Percentiles rank a stretch among this genome's conserved stretches.
Conservation (phyloP, 2,888 invertebrate species). For the Craniophora ligustri region DNA sequence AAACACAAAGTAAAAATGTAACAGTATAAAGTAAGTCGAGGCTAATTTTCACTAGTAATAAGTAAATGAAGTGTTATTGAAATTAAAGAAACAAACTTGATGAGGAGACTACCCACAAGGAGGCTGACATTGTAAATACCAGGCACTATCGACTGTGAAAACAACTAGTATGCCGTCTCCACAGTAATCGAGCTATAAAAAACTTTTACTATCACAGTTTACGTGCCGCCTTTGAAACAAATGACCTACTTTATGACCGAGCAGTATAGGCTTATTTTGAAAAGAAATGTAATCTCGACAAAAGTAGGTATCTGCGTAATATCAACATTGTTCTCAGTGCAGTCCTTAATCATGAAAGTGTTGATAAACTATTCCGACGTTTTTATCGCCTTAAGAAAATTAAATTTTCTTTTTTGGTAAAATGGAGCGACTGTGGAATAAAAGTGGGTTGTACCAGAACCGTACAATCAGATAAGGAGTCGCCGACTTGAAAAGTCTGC, state of each 20-base stretch:
- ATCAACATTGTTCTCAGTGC: slow-evolving; percentile 35
- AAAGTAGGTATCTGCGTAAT: slow-evolving; percentile 39
- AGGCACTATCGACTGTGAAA: slow-evolving; percentile 42
- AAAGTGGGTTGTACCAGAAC: slow-evolving; percentile 54
- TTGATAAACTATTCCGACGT: slow-evolving; percentile 50
- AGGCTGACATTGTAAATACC: slow-evolving; percentile 51
- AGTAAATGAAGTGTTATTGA: neutral
- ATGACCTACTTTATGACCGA: slow-evolving; percentile 68
- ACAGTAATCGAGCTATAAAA: slow-evolving; percentile 74
- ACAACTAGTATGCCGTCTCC: slow-evolving; percentile 45
- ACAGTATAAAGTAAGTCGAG: too few relatives aligned
- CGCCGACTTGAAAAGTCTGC: slow-evolving; percentile 61
- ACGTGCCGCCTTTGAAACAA: slow-evolving; percentile 76
- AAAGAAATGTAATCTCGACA: slow-evolving; percentile 61
- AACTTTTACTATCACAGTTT: slow-evolving; percentile 80
- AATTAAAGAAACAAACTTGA: slow-evolving; percentile 10
- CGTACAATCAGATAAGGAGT: slow-evolving; percentile 68
- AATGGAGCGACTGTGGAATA: slow-evolving; percentile 41
- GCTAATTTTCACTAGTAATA: too few relatives aligned
- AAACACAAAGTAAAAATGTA: too few relatives aligned
- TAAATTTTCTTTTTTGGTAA: slow-evolving; percentile 56
- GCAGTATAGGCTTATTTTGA: slow-evolving; percentile 62
- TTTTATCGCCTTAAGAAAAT: slow-evolving; percentile 54
- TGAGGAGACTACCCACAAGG: slow-evolving; percentile 5
- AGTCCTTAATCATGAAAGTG: slow-evolving; percentile 40